These are phyloP conservation scores for Caerostris darwini DNA, from an alignment of 1,140 invertebrate genomes.

Conservation along the genomic window DNA sequence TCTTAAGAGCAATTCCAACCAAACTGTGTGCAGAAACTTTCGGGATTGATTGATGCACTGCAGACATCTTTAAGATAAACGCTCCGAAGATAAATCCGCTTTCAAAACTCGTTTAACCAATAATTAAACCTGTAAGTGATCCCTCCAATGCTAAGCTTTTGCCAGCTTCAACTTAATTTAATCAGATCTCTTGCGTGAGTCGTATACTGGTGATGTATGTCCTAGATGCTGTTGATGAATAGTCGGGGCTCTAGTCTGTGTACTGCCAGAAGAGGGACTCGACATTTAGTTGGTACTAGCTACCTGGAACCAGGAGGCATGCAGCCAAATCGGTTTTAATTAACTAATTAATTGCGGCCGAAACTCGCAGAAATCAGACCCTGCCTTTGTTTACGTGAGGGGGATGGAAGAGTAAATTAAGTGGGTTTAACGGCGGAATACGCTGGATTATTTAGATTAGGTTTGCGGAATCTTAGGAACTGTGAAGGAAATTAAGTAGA, in stretches of 20 bases:
- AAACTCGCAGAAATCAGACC: neutral
- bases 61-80: neutral
- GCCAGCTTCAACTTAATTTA: neutral
- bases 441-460: neutral
- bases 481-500: neutral
- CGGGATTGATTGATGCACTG: no score
- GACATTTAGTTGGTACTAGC: neutral
- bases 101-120: neutral
- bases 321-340: neutral
- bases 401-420: conserved; percentile 25
- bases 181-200: neutral
- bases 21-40: no score
- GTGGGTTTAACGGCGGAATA: neutral
- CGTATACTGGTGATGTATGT: neutral
- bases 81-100: neutral
- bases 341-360: conserved; percentile 1
- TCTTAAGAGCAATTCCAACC: no score
- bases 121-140: neutral
- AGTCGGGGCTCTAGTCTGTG: neutral
- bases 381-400: neutral
- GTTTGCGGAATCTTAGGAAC: neutral
- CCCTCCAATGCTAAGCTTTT: neutral
- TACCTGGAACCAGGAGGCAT: neutral
- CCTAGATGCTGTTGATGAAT: neutral
- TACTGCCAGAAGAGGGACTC: neutral